These are phyloP conservation scores for Muscidifurax raptorellus DNA, from an alignment of 1,140 invertebrate genomes.

Conservation along the genomic window DNA sequence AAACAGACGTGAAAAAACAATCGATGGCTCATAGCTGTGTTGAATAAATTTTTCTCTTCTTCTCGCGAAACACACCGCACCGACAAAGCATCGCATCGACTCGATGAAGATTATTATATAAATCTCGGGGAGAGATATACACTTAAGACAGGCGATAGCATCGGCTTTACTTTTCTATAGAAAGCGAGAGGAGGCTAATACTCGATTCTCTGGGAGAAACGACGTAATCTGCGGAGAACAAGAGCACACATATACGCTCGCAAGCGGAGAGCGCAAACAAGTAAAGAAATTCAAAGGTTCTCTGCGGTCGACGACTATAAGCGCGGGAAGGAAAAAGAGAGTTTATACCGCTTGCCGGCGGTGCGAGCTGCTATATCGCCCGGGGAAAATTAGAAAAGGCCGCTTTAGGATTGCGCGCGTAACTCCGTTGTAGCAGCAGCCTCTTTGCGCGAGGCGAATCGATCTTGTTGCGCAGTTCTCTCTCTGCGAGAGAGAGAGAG, in stretches of 20 bases:
- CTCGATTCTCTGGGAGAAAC: neutral
- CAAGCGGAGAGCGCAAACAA: neutral
- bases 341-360: neutral
- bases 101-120: too few species aligned
- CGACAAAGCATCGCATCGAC: too few species aligned
- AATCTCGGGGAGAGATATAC: too few species aligned
- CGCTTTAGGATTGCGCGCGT: conserved; percentile 20
- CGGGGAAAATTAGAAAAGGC: conserved; percentile 33
- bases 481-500: too few species aligned
- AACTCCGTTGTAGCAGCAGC: neutral
- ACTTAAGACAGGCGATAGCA: too few species aligned
- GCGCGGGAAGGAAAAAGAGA: neutral
- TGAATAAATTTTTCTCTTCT: too few species aligned
- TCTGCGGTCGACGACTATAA: neutral
- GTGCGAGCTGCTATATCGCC: neutral
- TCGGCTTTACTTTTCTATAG: too few species aligned
- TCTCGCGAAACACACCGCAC: too few species aligned
- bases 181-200: neutral
- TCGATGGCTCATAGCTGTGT: too few species aligned
- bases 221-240: conserved; percentile 27
- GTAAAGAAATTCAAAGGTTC: conserved; percentile 6
- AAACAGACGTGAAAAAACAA: too few species aligned
- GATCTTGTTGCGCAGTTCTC: neutral
- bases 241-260: conserved; percentile 13
- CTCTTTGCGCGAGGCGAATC: conserved; percentile 8